These are phyloP conservation scores for Acutogordius australiensis DNA, from an alignment of 2,888 invertebrate genomes.

Conservation along the genomic window DNA sequence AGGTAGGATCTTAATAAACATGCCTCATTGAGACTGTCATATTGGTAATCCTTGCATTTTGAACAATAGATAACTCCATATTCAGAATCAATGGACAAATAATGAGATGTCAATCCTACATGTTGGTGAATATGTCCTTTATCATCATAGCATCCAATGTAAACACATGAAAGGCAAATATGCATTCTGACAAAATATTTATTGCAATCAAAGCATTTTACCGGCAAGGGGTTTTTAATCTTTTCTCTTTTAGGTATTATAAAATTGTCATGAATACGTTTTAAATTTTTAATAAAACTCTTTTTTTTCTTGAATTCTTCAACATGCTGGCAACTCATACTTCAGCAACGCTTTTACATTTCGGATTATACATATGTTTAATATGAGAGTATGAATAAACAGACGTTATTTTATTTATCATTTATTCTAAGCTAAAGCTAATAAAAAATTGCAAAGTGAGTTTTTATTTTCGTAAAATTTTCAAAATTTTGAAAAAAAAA, in stretches of 20 bases:
- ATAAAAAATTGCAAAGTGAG: no score
- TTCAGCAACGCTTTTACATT: no score
- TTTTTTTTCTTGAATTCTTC: slow-evolving; percentile 1
- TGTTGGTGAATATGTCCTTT: slow-evolving; percentile 56
- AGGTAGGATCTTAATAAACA: background rate
- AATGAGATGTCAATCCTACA: background rate
- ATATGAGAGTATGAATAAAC: no score
- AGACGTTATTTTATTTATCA: no score
- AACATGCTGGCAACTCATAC: background rate
- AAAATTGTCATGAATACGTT: background rate
- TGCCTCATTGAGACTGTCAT: slow-evolving; percentile 29
- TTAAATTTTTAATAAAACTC: background rate
- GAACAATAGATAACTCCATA: slow-evolving; percentile 39
- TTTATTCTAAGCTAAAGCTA: no score
- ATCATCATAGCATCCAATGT: slow-evolving; percentile 52
- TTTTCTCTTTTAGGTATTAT: background rate
- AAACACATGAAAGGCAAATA: slow-evolving; percentile 45
- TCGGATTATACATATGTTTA: no score
- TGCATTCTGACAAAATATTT: slow-evolving; percentile 34
- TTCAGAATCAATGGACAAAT: slow-evolving; percentile 36
- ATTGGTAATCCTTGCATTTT: slow-evolving; percentile 65
- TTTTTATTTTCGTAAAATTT: no score
- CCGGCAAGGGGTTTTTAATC: background rate
- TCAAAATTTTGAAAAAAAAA: no score
- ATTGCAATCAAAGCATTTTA: slow-evolving; percentile 13